These are phyloP conservation scores for Trachymyrmex cornetzi DNA, from an alignment of 1,140 invertebrate genomes.

Conservation along the genomic window DNA sequence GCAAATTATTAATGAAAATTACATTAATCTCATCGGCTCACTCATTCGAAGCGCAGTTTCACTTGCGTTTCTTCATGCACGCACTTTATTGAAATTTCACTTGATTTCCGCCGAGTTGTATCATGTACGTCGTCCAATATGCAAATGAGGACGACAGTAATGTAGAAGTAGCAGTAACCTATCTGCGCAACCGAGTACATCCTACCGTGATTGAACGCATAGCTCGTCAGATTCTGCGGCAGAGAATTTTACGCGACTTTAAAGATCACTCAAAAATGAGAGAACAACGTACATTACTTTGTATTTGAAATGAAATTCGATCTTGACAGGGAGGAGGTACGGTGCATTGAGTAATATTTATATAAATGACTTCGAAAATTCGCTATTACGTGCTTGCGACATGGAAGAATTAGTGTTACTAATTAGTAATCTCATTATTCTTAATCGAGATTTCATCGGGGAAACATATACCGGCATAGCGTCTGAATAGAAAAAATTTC, in stretches of 20 bases:
- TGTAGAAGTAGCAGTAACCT: conserved; percentile 69
- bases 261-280: too few species aligned
- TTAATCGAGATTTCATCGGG: conserved; percentile 26
- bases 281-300: too few species aligned
- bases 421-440: conserved; percentile 34
- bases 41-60: conserved; percentile 1
- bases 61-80: conserved; percentile 36
- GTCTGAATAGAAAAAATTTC: neutral
- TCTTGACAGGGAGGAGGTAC: neutral
- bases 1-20: neutral
- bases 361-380: neutral
- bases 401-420: neutral
- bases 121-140: conserved; percentile 45
- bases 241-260: neutral
- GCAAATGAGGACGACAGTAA: conserved; percentile 65
- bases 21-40: neutral
- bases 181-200: conserved; percentile 74
- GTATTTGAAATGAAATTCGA: neutral
- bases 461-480: too few species aligned
- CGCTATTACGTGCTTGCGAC: neutral
- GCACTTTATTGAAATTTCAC: conserved; percentile 48
- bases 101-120: neutral
- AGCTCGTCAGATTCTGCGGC: conserved; percentile 5
- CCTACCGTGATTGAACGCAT: conserved; percentile 64
- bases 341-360: neutral